Evolutionary conservation across 2,888 invertebrate genomes (phyloP).

Genomic region (Ephialtes manifestator): DNA sequence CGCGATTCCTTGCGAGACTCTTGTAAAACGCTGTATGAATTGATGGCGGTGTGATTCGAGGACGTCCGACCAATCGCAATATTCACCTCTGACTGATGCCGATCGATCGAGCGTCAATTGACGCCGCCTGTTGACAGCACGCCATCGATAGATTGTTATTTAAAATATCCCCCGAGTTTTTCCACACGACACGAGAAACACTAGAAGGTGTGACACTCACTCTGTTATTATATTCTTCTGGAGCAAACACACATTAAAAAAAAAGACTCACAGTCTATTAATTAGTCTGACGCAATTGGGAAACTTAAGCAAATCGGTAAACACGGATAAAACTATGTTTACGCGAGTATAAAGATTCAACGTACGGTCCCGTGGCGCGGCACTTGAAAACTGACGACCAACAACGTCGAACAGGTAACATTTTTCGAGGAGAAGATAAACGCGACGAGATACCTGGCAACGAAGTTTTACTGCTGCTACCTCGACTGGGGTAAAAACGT

Average conservation of each 20-base stretch:
- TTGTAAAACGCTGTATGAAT: constrained; percentile 16
- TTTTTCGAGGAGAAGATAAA: constrained; percentile 70
- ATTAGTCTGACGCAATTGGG: neutral
- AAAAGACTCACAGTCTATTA: neutral
- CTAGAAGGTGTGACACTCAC: constrained; percentile 43
- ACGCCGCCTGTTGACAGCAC: constrained; percentile 40
- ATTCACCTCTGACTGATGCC: constrained; percentile 49
- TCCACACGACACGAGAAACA: constrained; percentile 38
- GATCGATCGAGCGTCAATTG: constrained; percentile 35
- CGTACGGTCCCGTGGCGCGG: constrained; percentile 53
- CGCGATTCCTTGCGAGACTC: constrained; percentile 24
- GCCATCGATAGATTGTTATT: constrained; percentile 47
- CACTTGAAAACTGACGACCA: constrained; percentile 74
- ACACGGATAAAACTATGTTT: neutral
- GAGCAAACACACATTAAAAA: neutral
- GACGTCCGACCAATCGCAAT: constrained; percentile 24
- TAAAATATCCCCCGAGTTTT: constrained; percentile 26
- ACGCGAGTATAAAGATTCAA: constrained; percentile 41
- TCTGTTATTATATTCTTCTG: constrained; percentile 36
- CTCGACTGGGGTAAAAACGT: constrained; percentile 72
- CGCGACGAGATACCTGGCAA: constrained; percentile 26
- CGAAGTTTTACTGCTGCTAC: neutral
- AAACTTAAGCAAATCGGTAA: neutral
- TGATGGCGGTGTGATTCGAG: constrained; percentile 11
- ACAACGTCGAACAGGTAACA: constrained; percentile 74